phyloP scores from a whole-genome alignment of 2,113 vertebrate species.

The Cettia cetti region DNA sequence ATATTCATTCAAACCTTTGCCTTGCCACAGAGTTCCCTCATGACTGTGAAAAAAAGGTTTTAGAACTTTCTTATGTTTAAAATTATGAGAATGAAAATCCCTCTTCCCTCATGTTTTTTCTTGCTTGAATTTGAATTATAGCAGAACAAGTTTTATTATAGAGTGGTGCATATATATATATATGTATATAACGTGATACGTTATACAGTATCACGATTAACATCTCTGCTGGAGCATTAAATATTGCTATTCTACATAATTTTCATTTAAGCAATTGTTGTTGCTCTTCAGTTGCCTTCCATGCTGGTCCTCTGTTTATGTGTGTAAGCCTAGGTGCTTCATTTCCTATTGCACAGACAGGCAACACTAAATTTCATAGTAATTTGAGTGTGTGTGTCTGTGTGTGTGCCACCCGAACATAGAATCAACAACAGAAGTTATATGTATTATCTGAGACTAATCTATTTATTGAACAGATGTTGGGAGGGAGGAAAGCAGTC shows the following conservation, averaged over 20 bases:
- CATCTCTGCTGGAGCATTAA: neutral
- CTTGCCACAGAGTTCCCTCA: neutral
- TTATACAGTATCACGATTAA: neutral
- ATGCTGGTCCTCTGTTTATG: neutral
- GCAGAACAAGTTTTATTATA: neutral
- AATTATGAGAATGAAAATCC: neutral
- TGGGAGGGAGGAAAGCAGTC: neutral
- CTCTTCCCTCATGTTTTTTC: neutral
- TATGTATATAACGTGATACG: too few relatives aligned
- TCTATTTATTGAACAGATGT: neutral
- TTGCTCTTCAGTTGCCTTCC: neutral
- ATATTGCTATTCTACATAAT: neutral
- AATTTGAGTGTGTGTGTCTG: neutral
- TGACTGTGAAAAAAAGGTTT: neutral
- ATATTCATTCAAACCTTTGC: neutral
- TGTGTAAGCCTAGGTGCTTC: neutral
- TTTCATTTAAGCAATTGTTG: neutral
- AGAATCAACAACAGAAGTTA: neutral
- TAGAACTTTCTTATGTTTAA: neutral
- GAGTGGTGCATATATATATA: neutral
- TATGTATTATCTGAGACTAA: neutral
- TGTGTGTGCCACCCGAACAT: neutral
- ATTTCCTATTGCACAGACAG: neutral
- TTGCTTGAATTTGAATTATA: neutral
- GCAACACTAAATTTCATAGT: neutral